Conservation (phyloP, 2,888 invertebrate species). For the Gastrophysa polygoni region DNA sequence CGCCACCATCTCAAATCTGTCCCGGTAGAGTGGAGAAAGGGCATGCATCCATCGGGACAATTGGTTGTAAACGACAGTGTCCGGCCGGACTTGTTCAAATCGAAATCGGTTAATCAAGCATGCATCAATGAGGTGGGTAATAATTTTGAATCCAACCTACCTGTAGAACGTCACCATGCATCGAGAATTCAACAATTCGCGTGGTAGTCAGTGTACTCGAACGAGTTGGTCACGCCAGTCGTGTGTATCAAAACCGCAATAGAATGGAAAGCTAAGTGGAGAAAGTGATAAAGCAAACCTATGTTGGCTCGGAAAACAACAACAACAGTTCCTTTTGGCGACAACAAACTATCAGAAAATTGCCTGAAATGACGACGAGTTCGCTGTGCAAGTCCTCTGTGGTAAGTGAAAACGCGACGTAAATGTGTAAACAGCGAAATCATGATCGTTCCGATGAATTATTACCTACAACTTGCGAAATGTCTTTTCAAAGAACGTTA, state of each 20-base stretch:
- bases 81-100: constrained; percentile 11
- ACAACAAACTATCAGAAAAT: background rate
- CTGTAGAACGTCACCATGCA: constrained; percentile 13
- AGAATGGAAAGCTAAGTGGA: constrained; percentile 13
- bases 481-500: background rate
- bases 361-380: constrained; percentile 1
- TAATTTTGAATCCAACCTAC: constrained; percentile 13
- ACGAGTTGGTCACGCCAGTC: constrained; percentile 13
- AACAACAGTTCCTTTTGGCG: background rate
- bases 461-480: no score
- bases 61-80: constrained; percentile 13
- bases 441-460: no score
- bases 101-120: constrained; percentile 10
- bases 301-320: constrained; percentile 15
- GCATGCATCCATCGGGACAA: background rate
- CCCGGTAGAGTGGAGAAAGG: background rate
- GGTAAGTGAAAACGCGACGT: constrained; percentile 1
- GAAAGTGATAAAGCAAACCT: constrained; percentile 6
- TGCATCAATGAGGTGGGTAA: background rate
- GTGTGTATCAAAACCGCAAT: constrained; percentile 14
- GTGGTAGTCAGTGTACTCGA: constrained; percentile 10
- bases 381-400: constrained; percentile 5
- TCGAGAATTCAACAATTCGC: constrained; percentile 14
- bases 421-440: constrained; percentile 1
- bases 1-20: no score